Base-by-base conservation (phyloP, 1,140 invertebrate genomes). In the Lanistes nyassanus region DNA sequence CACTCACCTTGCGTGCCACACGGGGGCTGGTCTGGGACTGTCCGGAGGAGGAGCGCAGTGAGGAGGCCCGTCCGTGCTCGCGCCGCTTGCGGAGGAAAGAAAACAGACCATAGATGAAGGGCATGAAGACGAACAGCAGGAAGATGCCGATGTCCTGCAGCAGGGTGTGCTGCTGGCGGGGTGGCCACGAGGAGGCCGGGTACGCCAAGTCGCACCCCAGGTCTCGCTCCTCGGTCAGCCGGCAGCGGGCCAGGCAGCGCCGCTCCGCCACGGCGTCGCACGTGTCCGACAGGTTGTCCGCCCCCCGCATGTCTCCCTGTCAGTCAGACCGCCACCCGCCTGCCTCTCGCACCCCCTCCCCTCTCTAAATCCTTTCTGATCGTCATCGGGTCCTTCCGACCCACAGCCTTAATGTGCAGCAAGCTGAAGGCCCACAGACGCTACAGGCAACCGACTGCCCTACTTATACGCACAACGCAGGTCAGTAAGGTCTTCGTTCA, bases 71-170 rank as follows among this genome's bases (percentile, higher is more conserved):
- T 13, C 55, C 56, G 70, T 72, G 70, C 11, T 72, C 70, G 34
- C 70, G 70, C 55, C 70, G 70, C 70, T 72, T 58, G 34, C 70
- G 70, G 70, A 62, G 56, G 13, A 70, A 36, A 62, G 60, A 72
- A 42, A 39, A 69, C 23, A 72, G 34, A 26, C 21, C 70, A 72
- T 72, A 72, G 55, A 72, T 60, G 70, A 72, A 55, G 51, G 70
- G 60, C 29, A 72, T n/a, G 34, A 37, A 72, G 36, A 55, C 42
- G 36, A 72, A 62, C 16, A 72, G 70, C 36, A 72, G 11, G 56
- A 72, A 72, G 56, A 72, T 31, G 9, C n/a, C 70, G 23, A 72
- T 37, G 56, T 72, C 56, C 37, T 72, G 70, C 55, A 60, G 23
- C 26, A 72, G 37, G n/a, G 31, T 72, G 36, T 72, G 42, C 58